Percentiles rank a stretch among this genome's conserved stretches.
Conservation (phyloP, 2,888 invertebrate genomes). For the Euproctis similis region DNA sequence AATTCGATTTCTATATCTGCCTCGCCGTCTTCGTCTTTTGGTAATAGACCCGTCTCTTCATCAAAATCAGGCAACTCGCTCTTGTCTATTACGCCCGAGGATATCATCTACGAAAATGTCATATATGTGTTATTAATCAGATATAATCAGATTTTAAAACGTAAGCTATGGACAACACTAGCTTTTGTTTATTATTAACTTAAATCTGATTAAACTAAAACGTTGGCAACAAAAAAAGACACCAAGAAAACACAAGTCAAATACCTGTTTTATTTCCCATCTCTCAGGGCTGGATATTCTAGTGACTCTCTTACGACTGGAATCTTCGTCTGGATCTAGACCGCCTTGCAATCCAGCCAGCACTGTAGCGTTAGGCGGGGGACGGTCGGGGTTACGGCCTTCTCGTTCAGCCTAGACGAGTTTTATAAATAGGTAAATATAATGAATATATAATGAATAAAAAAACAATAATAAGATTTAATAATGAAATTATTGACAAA, state of each 20-base stretch:
- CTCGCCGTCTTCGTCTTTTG: constrained; percentile 94
- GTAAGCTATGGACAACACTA: no score
- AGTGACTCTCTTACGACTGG: constrained; percentile 88
- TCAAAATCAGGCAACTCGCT: constrained; percentile 98
- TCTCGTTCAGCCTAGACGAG: constrained; percentile 77
- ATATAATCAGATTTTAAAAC: no score
- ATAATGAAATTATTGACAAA: no score
- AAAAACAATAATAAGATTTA: no score
- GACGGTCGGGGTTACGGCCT: constrained; percentile 94
- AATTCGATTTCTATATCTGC: constrained; percentile 99
- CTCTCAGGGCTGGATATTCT: constrained; percentile 96
- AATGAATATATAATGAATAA: no score
- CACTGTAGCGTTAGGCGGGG: constrained; percentile 78
- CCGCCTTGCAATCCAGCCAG: constrained; percentile 71
- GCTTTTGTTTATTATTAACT: no score
- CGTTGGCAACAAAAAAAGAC: no score
- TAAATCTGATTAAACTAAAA: no score
- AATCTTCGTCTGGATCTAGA: constrained; percentile 86
- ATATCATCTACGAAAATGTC: constrained; percentile 83
- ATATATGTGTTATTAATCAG: no score
- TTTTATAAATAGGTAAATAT: no score
- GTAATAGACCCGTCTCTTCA: constrained; percentile 94
- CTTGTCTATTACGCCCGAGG: constrained; percentile 92
- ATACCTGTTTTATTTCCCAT: constrained; percentile 96
- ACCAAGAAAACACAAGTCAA: no score